A percentile compares a stretch with the other conserved stretches of the same genome.
Conservation (phyloP, 1,140 invertebrate species). For the Daktulosphaira vitifoliae region DNA sequence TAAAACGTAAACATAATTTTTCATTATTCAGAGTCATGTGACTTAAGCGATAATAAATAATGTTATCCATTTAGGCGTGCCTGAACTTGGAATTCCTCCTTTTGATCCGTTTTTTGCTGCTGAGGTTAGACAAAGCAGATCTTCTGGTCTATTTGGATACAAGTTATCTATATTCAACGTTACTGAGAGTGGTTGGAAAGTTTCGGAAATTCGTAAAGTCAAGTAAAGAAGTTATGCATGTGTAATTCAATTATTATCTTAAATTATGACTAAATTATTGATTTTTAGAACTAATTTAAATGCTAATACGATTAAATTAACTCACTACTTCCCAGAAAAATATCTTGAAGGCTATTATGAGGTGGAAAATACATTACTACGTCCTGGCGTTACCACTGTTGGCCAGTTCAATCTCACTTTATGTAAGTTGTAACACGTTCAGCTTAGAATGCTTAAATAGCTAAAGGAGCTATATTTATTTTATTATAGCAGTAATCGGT, state of each 20-base stretch:
- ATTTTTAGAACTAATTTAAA: constrained; percentile 56
- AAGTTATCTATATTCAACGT: constrained; percentile 61
- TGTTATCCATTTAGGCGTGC: too few species aligned
- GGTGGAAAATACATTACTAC: constrained; percentile 53
- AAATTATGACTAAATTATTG: background rate
- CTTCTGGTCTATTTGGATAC: constrained; percentile 55
- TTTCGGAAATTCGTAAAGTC: constrained; percentile 66
- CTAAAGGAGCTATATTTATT: too few species aligned
- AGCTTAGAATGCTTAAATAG: too few species aligned
- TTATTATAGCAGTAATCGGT: too few species aligned
- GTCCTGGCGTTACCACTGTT: constrained; percentile 50
- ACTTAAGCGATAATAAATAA: too few species aligned
- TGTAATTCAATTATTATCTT: background rate
- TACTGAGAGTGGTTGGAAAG: constrained; percentile 64
- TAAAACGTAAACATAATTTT: too few species aligned
- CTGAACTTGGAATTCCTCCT: constrained; percentile 57
- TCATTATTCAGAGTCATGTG: too few species aligned
- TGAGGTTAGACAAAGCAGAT: constrained; percentile 55
- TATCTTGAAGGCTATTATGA: constrained; percentile 59
- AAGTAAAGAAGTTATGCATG: constrained; percentile 35
- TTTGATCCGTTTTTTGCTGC: constrained; percentile 68
- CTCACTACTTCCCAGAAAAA: constrained; percentile 74
- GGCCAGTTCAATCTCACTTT: constrained; percentile 65
- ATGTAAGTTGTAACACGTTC: constrained; percentile 52
- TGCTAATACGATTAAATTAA: constrained; percentile 56